Conservation (phyloP, 1,140 invertebrate species). For the Doryteuthis pealeii region DNA sequence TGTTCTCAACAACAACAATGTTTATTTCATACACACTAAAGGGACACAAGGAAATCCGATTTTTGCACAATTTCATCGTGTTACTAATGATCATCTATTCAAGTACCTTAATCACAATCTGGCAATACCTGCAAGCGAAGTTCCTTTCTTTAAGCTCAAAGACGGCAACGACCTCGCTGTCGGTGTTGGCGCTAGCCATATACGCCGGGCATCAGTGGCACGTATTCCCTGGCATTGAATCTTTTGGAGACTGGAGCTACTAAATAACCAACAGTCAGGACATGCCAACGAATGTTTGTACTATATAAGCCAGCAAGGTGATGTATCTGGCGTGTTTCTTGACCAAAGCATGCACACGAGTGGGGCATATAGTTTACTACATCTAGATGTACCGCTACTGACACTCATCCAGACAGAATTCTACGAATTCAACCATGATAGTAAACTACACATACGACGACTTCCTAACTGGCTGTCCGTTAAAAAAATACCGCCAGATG, state of each 20-base stretch:
- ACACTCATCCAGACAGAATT: slow-evolving; percentile 47
- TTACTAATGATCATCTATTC: slow-evolving; percentile 35
- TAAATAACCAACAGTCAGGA: slow-evolving; percentile 29
- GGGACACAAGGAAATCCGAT: slow-evolving; percentile 47
- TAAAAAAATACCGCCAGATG: background rate
- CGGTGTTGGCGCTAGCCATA: background rate
- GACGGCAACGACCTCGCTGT: background rate
- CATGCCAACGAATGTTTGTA: slow-evolving; percentile 45
- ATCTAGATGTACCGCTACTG: slow-evolving; percentile 45
- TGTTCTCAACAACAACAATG: slow-evolving; percentile 13
- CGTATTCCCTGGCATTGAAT: slow-evolving; percentile 22
- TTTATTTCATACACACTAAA: slow-evolving; percentile 40
- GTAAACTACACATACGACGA: slow-evolving; percentile 9
- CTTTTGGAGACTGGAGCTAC: slow-evolving; percentile 38
- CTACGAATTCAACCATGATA: slow-evolving; percentile 38
- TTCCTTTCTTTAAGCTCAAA: background rate
- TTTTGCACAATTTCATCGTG: slow-evolving; percentile 46
- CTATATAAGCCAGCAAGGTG: slow-evolving; percentile 37
- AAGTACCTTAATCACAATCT: slow-evolving; percentile 19
- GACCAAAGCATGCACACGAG: slow-evolving; percentile 45
- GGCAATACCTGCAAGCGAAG: background rate
- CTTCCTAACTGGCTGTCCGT: background rate
- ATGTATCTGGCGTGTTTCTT: slow-evolving; percentile 51
- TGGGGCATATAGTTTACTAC: slow-evolving; percentile 44
- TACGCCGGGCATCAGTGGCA: slow-evolving; percentile 14